These are phyloP conservation scores for Macquaria ambigua DNA, from an alignment of 2,113 vertebrate species.

Conservation along the genomic window DNA sequence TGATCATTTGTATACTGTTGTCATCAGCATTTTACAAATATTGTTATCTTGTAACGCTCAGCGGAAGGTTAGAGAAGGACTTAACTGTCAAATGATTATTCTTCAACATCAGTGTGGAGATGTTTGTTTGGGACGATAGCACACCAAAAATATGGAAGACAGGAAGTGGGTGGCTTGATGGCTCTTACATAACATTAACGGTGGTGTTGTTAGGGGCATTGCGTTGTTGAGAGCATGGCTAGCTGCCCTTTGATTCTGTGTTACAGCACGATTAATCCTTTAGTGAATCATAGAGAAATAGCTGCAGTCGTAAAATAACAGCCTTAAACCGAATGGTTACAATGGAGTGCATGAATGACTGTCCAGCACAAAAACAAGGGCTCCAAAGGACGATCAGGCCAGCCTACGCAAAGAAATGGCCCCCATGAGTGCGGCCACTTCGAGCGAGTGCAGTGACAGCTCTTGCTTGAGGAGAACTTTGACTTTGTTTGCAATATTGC, in stretches of 20 bases:
- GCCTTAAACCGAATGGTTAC: neutral
- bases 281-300: neutral
- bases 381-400: neutral
- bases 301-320: neutral
- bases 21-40: neutral
- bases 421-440: neutral
- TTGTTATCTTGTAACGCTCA: neutral
- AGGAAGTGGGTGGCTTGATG: conserved; percentile 15
- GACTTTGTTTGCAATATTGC: conserved; percentile 13
- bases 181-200: conserved; percentile 21
- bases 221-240: neutral
- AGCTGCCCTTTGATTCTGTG: neutral
- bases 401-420: conserved; percentile 10
- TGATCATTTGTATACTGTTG: neutral
- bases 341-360: neutral
- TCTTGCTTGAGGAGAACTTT: neutral
- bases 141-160: conserved; percentile 30
- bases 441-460: neutral
- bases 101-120: neutral
- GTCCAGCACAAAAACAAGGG: neutral
- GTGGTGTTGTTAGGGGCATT: conserved; percentile 3
- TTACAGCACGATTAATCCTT: neutral
- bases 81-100: neutral
- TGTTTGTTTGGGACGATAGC: neutral
- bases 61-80: neutral